Conservation (phyloP, 2,797 vertebrate species). For the Mycteria americana region DNA sequence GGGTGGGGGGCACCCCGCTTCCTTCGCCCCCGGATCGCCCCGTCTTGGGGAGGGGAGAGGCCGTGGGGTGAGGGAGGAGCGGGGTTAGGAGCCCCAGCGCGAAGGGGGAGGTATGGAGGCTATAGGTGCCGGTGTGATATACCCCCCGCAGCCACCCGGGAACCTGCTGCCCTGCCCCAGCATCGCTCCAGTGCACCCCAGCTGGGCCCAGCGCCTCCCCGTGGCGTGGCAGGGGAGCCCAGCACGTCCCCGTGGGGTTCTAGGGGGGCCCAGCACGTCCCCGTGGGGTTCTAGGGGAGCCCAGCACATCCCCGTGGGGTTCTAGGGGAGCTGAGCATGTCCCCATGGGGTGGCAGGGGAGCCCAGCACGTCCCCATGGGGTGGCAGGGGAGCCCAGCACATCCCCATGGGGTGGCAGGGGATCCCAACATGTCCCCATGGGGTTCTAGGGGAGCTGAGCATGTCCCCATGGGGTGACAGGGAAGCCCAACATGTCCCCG, state of each 20-base stretch:
- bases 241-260: background rate
- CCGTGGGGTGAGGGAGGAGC: background rate
- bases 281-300: background rate
- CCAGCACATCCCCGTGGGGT: background rate
- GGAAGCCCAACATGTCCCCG: too few relatives aligned
- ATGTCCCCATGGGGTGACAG: too few relatives aligned
- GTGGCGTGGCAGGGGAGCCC: background rate
- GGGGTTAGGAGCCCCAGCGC: background rate
- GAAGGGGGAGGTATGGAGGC: background rate
- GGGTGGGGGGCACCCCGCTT: background rate
- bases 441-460: too few relatives aligned
- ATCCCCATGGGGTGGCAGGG: too few relatives aligned
- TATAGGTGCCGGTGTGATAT: background rate
- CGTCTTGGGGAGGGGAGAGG: background rate
- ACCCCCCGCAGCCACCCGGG: background rate
- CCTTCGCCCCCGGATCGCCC: background rate
- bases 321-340: too few relatives aligned
- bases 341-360: too few relatives aligned
- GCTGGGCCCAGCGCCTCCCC: background rate
- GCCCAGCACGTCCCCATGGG: too few relatives aligned
- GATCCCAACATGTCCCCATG: too few relatives aligned
- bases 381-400: background rate
- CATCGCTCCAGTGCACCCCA: background rate
- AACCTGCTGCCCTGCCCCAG: background rate
- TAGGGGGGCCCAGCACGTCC: fast-evolving